phyloP scores from a whole-genome alignment of 2,797 vertebrate genomes.

The Iguana delicatissima region DNA sequence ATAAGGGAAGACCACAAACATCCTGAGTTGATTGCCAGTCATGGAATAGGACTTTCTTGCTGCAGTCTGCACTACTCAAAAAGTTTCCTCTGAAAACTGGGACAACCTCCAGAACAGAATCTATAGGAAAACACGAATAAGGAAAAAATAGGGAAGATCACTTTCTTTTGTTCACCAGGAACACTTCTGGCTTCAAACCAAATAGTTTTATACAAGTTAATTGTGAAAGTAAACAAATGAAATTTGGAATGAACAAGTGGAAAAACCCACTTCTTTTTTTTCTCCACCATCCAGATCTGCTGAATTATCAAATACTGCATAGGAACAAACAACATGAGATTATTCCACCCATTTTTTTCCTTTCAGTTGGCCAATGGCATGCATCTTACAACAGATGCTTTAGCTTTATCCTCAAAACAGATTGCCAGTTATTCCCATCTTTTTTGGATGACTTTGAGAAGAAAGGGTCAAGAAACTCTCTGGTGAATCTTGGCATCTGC shows the following conservation, averaged over 20 bases:
- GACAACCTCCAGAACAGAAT: background rate
- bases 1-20: background rate
- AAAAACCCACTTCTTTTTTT: background rate
- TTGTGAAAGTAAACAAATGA: background rate
- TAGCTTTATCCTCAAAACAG: background rate
- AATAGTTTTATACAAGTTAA: background rate
- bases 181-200: background rate
- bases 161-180: background rate
- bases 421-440: constrained; percentile 15
- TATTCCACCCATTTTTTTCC: background rate
- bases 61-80: background rate
- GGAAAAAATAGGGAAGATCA: background rate
- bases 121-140: background rate
- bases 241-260: background rate
- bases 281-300: background rate
- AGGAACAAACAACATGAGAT: background rate
- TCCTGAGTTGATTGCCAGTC: background rate
- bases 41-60: background rate
- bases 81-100: background rate
- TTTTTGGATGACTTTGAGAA: constrained; percentile 30
- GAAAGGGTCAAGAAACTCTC: constrained; percentile 25
- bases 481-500: constrained; percentile 23
- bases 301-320: background rate
- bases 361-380: background rate
- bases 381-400: background rate